These are phyloP conservation scores for Portevinia maculata DNA, from an alignment of 2,888 invertebrate species.

Conservation along the genomic window DNA sequence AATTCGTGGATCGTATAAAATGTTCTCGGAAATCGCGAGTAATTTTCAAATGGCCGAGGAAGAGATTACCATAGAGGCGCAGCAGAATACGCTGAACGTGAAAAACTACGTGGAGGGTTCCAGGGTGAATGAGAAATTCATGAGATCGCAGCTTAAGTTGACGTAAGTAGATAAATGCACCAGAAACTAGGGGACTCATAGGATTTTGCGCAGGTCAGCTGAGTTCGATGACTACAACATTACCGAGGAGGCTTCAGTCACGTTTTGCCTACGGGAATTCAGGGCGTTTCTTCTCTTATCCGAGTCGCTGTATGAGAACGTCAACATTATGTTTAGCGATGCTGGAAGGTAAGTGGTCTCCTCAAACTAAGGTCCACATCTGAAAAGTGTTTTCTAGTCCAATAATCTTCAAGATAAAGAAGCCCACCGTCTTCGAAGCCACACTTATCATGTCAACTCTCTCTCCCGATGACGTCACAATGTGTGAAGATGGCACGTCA, in stretches of 20 bases:
- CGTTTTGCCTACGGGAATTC: conserved; percentile 94
- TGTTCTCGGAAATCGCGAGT: conserved; percentile 89
- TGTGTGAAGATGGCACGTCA: conserved; percentile 77
- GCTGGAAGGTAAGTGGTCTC: conserved; percentile 86
- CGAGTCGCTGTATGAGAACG: conserved; percentile 87
- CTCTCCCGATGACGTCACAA: conserved; percentile 80
- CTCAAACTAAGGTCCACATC: no score
- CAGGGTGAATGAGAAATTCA: conserved; percentile 86
- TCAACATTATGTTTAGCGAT: conserved; percentile 89
- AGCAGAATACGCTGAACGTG: conserved; percentile 89
- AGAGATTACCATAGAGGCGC: conserved; percentile 91
- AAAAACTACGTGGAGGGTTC: conserved; percentile 91
- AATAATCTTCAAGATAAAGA: conserved; percentile 89
- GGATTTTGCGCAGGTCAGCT: conserved; percentile 73
- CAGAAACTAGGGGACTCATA: background rate
- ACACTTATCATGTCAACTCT: conserved; percentile 90
- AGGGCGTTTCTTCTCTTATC: conserved; percentile 91
- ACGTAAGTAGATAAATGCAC: conserved; percentile 79
- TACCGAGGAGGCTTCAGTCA: conserved; percentile 87
- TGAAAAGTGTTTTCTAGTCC: conserved; percentile 84
- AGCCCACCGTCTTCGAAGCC: conserved; percentile 89
- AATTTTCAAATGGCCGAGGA: conserved; percentile 92
- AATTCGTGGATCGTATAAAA: conserved; percentile 85
- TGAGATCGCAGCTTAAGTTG: conserved; percentile 90
- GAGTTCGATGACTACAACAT: conserved; percentile 80